Conservation (phyloP, 2,888 invertebrate genomes). For the Ephialtes manifestator region DNA sequence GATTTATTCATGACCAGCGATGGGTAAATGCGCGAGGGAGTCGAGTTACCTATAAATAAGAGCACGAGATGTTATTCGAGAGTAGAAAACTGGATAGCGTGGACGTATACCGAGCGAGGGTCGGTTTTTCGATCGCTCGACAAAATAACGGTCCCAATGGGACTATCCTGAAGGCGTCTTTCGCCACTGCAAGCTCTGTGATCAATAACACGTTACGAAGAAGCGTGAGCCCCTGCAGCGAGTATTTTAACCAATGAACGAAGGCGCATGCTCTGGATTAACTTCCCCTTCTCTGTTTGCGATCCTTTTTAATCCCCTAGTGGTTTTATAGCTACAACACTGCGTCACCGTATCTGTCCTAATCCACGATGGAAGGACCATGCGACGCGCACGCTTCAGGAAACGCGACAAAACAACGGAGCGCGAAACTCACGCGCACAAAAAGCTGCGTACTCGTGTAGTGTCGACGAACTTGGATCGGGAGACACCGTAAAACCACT, state of each 20-base stretch:
- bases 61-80: neutral
- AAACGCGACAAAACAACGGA: slow-evolving; percentile 17
- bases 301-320: slow-evolving; percentile 13
- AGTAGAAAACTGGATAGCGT: neutral
- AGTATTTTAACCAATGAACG: slow-evolving; percentile 70
- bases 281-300: slow-evolving; percentile 49
- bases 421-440: slow-evolving; percentile 49
- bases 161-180: neutral
- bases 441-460: slow-evolving; percentile 32
- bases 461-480: slow-evolving; percentile 65
- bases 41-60: slow-evolving; percentile 29
- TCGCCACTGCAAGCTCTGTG: slow-evolving; percentile 33
- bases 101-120: neutral
- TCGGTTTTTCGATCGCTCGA: slow-evolving; percentile 15
- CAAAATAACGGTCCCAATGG: slow-evolving; percentile 13
- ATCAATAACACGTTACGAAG: slow-evolving; percentile 68
- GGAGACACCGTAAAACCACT: slow-evolving; percentile 54
- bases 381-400: slow-evolving; percentile 38
- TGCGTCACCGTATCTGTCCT: neutral
- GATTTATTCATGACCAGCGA: slow-evolving; percentile 6
- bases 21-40: slow-evolving; percentile 10
- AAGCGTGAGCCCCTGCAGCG: slow-evolving; percentile 69
- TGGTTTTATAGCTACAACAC: neutral
- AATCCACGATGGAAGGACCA: slow-evolving; percentile 22
- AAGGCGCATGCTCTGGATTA: slow-evolving; percentile 76